These are phyloP conservation scores for Drymonia ruficornis DNA, from an alignment of 2,888 invertebrate genomes.

Conservation along the genomic window DNA sequence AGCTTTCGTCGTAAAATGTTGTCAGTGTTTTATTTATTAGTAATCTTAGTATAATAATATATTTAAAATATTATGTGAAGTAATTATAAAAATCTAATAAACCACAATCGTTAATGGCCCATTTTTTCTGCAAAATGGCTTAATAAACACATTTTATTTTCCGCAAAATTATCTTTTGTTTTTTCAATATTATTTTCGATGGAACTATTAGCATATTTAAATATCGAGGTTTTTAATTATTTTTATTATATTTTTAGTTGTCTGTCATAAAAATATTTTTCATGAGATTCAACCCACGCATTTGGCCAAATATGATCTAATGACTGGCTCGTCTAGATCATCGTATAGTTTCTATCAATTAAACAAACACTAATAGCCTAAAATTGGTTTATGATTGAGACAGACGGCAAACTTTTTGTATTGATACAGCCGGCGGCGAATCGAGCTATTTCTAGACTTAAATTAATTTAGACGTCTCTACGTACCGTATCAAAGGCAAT, in stretches of 20 bases:
- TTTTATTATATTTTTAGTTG: background rate
- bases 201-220: background rate
- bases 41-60: too few relatives aligned
- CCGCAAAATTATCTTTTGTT: background rate
- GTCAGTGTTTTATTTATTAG: too few relatives aligned
- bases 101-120: background rate
- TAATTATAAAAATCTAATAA: background rate
- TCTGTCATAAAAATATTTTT: background rate
- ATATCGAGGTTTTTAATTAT: conserved; percentile 1
- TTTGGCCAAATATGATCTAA: conserved; percentile 1
- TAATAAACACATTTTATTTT: background rate
- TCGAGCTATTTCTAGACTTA: conserved; percentile 25
- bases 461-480: conserved; percentile 30
- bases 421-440: conserved; percentile 24
- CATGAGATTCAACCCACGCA: background rate
- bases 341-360: conserved; percentile 4
- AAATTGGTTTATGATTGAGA: background rate
- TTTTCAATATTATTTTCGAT: background rate
- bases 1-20: too few relatives aligned
- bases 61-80: background rate
- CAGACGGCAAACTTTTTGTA: conserved; percentile 31
- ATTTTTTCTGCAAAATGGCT: background rate
- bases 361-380: background rate
- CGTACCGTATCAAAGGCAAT: conserved; percentile 19
- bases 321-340: background rate